Percentiles rank a stretch among this genome's conserved stretches.
Conservation (phyloP, 2,888 invertebrate genomes). For the Cryptus armator region DNA sequence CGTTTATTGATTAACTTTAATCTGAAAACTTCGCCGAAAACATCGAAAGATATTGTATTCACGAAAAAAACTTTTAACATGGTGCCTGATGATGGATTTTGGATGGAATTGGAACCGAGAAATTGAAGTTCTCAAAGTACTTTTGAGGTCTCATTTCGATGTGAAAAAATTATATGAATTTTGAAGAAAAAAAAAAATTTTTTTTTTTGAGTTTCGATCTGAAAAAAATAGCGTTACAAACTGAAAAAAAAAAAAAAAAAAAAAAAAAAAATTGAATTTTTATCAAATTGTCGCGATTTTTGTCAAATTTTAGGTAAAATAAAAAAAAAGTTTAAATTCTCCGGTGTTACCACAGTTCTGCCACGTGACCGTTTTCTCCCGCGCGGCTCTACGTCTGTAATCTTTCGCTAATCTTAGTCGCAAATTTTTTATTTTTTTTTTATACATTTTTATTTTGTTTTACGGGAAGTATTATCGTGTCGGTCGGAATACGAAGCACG, state of each 20-base stretch:
- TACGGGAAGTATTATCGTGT: neutral
- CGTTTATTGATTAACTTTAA: constrained; percentile 63
- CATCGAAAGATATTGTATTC: constrained; percentile 80
- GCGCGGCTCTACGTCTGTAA: too few relatives aligned
- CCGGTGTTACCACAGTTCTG: too few relatives aligned
- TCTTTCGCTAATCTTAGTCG: too few relatives aligned
- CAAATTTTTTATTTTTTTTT: neutral
- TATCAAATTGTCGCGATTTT: too few relatives aligned
- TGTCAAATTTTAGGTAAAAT: too few relatives aligned
- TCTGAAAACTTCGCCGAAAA: constrained; percentile 80
- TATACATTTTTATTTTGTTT: neutral
- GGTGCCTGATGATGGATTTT: constrained; percentile 61
- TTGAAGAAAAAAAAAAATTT: too few relatives aligned
- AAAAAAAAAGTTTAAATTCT: too few relatives aligned
- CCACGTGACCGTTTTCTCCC: too few relatives aligned
- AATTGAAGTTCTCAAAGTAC: neutral
- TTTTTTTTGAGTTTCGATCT: too few relatives aligned
- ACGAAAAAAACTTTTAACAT: constrained; percentile 49
- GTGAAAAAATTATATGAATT: neutral
- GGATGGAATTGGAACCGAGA: constrained; percentile 60
- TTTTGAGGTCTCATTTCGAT: neutral
- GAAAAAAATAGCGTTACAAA: too few relatives aligned
- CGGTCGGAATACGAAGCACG: neutral
- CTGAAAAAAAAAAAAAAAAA: too few relatives aligned
- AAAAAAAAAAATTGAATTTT: too few relatives aligned